phyloP scores from a whole-genome alignment of 64 coral and sea anemone genomes.

The Orbicella faveolata region DNA sequence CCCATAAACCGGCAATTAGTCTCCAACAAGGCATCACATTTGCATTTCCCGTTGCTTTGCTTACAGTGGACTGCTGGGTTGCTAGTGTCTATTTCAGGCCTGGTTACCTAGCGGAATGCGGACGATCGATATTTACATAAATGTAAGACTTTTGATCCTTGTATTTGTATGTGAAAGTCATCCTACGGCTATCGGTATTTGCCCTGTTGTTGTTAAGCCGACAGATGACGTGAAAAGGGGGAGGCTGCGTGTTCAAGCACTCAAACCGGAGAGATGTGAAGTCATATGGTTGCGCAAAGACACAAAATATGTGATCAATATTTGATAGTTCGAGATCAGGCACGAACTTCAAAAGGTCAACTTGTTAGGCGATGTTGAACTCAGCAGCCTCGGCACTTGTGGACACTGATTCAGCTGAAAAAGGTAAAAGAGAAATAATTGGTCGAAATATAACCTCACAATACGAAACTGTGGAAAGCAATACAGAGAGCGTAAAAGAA shows the following conservation, averaged over 20 bases:
- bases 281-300: background rate
- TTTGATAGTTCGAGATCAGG: background rate
- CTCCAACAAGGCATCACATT: background rate
- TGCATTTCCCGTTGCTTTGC: background rate
- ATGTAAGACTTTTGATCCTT: background rate
- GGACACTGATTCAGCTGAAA: background rate
- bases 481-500: slow-evolving; percentile 23
- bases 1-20: background rate
- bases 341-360: background rate
- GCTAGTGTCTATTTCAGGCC: slow-evolving; percentile 14
- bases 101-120: slow-evolving; percentile 37
- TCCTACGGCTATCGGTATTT: background rate
- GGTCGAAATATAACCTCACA: slow-evolving; percentile 1
- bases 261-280: background rate
- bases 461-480: background rate
- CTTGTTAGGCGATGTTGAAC: background rate
- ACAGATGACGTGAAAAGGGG: background rate
- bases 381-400: slow-evolving; percentile 20
- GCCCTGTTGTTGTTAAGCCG: background rate
- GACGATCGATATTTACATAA: background rate
- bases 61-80: slow-evolving; percentile 10
- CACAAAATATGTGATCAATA: background rate
- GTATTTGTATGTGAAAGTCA: background rate
- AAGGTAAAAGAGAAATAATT: background rate
- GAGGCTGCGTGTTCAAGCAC: background rate